These are phyloP conservation scores for Hemibates koningsi DNA, from an alignment of 2,113 vertebrate species.

Conservation along the genomic window DNA sequence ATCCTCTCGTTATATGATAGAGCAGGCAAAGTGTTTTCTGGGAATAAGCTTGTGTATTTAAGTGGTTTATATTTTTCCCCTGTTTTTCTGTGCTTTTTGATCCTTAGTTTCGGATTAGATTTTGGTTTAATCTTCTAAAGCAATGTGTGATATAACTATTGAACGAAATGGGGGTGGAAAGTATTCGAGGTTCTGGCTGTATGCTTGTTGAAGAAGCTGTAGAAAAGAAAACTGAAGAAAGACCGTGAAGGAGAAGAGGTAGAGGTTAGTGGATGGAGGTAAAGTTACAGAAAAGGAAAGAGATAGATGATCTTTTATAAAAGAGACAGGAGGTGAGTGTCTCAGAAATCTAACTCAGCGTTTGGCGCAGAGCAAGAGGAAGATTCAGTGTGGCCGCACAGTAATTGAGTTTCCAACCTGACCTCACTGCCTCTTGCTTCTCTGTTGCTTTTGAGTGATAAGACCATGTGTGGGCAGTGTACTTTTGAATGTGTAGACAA, in stretches of 20 bases:
- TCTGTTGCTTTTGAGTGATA: constrained; percentile 57
- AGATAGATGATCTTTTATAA: constrained; percentile 15
- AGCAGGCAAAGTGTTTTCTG: not conserved
- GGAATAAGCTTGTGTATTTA: not conserved
- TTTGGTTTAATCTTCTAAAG: constrained; percentile 48
- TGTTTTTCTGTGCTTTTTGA: not conserved
- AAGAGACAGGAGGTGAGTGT: constrained; percentile 17
- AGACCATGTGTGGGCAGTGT: constrained; percentile 59
- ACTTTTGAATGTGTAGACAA: constrained; percentile 10
- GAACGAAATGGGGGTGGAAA: constrained; percentile 43
- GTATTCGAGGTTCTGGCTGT: constrained; percentile 26
- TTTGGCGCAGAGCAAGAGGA: not conserved
- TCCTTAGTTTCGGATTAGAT: constrained; percentile 27
- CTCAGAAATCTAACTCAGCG: constrained; percentile 2
- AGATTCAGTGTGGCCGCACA: constrained; percentile 13
- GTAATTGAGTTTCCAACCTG: constrained; percentile 66
- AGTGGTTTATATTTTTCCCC: not conserved
- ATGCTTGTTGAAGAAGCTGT: not conserved
- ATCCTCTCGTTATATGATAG: not conserved
- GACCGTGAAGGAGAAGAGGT: constrained; percentile 12
- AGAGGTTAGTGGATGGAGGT: not conserved
- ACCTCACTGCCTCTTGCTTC: constrained; percentile 42
- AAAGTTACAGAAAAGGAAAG: constrained; percentile 17
- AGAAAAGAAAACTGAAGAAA: constrained; percentile 36
- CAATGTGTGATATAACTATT: constrained; percentile 39